Percentiles rank a stretch among this genome's conserved stretches.
Conservation (phyloP, 2,888 invertebrate genomes). For the Tupiocoris notatus region DNA sequence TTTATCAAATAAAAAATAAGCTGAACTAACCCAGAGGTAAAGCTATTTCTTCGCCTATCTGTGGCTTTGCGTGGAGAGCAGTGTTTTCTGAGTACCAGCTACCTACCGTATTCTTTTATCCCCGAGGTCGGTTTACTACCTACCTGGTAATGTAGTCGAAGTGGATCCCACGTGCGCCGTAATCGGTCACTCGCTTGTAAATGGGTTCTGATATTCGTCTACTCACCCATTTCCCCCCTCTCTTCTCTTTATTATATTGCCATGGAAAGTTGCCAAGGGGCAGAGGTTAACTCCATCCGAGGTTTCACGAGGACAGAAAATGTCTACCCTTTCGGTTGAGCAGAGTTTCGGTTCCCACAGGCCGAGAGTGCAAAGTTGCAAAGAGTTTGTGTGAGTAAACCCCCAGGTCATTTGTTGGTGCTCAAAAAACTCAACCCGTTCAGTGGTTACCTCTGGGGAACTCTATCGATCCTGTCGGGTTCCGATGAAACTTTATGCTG, state of each 20-base stretch:
- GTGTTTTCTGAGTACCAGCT: no score
- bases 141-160: neutral
- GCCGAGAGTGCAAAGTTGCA: neutral
- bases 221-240: neutral
- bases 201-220: constrained; percentile 8
- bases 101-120: no score
- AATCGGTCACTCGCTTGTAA: constrained; percentile 14
- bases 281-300: constrained; percentile 18
- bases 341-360: neutral
- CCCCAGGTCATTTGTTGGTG: neutral
- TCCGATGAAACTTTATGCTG: neutral
- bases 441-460: neutral
- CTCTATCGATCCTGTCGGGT: neutral
- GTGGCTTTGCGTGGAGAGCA: no score
- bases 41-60: no score
- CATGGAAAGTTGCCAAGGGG: constrained; percentile 14
- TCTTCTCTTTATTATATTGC: constrained; percentile 21
- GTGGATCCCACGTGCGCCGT: constrained; percentile 1
- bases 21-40: no score
- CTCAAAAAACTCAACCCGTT: neutral
- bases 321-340: neutral
- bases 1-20: no score
- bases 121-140: no score
- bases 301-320: neutral
- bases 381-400: neutral